Evolutionary conservation across 1,140 invertebrate genomes (phyloP).

Genomic region (Rhizoglyphus robini): DNA sequence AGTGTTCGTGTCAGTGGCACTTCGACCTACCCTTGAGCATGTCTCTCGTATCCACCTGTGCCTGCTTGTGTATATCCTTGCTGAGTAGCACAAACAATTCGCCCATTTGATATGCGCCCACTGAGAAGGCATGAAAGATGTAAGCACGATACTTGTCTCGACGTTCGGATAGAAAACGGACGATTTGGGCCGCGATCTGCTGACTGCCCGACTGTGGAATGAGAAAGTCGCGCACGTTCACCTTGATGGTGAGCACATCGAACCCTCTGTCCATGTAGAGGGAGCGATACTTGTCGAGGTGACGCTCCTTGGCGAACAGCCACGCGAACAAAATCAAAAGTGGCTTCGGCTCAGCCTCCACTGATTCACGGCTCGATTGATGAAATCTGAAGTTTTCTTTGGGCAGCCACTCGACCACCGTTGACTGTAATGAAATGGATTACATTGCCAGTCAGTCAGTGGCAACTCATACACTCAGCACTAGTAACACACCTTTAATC

Average conservation of each 20-base stretch:
- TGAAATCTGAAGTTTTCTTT: background rate
- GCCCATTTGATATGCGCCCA: conserved; percentile 24
- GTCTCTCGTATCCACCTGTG: background rate
- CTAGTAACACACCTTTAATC: conserved; percentile 4
- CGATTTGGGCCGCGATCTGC: conserved; percentile 51
- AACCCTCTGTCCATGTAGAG: conserved; percentile 71
- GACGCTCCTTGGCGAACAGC: conserved; percentile 63
- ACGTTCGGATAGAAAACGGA: conserved; percentile 49
- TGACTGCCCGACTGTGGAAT: conserved; percentile 53
- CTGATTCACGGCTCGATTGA: background rate
- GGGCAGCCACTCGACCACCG: background rate
- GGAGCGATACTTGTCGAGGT: conserved; percentile 66
- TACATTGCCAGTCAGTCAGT: too few species aligned
- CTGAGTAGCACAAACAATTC: conserved; percentile 19
- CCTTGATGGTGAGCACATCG: conserved; percentile 60
- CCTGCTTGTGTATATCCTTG: background rate
- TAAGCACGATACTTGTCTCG: conserved; percentile 49
- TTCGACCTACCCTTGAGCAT: conserved; percentile 16
- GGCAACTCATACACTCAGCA: too few species aligned
- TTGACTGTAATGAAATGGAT: background rate
- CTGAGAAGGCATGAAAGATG: conserved; percentile 69
- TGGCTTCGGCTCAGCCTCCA: conserved; percentile 32
- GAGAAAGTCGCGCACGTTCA: conserved; percentile 64
- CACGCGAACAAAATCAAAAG: conserved; percentile 60
- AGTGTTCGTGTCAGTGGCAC: too few species aligned